Percentiles rank a stretch among this genome's conserved stretches.
These are phyloP conservation scores for Matsumyia berberina DNA, from an alignment of 2,888 invertebrate genomes.

Conservation along the genomic window DNA sequence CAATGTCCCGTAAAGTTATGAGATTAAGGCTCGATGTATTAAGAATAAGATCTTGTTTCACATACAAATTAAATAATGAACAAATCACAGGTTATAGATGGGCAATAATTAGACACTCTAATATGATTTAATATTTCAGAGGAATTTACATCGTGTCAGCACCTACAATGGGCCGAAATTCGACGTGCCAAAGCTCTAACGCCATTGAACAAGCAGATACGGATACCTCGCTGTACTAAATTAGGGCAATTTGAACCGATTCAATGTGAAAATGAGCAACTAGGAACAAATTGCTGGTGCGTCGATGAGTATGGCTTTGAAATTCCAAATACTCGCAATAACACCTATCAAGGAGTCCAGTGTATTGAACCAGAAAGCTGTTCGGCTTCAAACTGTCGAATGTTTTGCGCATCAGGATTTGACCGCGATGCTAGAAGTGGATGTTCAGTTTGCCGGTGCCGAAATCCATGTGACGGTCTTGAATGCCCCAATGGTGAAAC, in stretches of 20 bases:
- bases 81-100: too few relatives aligned
- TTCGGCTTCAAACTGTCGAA: constrained; percentile 92
- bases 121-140: constrained; percentile 77
- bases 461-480: constrained; percentile 91
- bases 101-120: too few relatives aligned
- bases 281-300: constrained; percentile 91
- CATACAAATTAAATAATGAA: too few relatives aligned
- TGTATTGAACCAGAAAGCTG: constrained; percentile 87
- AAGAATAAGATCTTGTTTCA: too few relatives aligned
- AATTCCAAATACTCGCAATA: constrained; percentile 89
- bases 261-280: constrained; percentile 89
- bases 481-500: constrained; percentile 90
- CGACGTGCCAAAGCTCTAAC: constrained; percentile 87
- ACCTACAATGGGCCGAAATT: constrained; percentile 87
- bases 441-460: constrained; percentile 92
- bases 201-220: constrained; percentile 84
- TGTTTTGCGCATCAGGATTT: constrained; percentile 94
- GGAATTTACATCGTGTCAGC: constrained; percentile 87
- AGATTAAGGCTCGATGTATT: too few relatives aligned
- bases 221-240: constrained; percentile 90
- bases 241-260: constrained; percentile 90
- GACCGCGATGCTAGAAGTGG: constrained; percentile 88
- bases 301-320: constrained; percentile 92
- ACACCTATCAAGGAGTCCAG: constrained; percentile 79
- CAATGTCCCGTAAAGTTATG: too few relatives aligned